Conservation (phyloP, 1,140 invertebrate genomes). For the Drusus annulatus region DNA sequence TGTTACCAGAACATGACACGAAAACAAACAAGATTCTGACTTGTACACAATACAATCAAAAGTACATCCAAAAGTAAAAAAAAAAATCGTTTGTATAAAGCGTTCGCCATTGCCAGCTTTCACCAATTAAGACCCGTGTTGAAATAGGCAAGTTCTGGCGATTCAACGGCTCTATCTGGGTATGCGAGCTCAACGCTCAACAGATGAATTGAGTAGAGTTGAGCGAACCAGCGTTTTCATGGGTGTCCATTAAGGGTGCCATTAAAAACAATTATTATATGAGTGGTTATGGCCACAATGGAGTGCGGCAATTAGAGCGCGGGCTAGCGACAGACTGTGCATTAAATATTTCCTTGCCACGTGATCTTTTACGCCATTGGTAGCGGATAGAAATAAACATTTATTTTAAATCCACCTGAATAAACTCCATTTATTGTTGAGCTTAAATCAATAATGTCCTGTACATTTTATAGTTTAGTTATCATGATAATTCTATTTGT, state of each 20-base stretch:
- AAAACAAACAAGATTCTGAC: not conserved
- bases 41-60: not conserved
- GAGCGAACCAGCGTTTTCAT: not conserved
- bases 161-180: not conserved
- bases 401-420: not conserved
- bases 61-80: not conserved
- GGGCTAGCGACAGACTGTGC: not conserved
- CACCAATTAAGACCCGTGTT: not conserved
- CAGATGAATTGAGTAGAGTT: not conserved
- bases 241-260: slow-evolving; percentile 10
- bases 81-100: not conserved
- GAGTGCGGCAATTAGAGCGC: slow-evolving; percentile 32
- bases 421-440: too few relatives aligned
- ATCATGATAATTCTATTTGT: too few relatives aligned
- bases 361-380: not conserved
- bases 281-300: slow-evolving; percentile 26
- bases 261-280: slow-evolving; percentile 47
- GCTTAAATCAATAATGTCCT: too few relatives aligned
- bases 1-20: too few relatives aligned
- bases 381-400: not conserved
- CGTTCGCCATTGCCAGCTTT: not conserved
- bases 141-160: not conserved
- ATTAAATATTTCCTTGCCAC: not conserved
- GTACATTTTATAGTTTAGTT: too few relatives aligned
- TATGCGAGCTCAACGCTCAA: not conserved